Percentiles rank a stretch among this genome's conserved stretches.
These are phyloP conservation scores for Archivesica marissinica DNA, from an alignment of 1,140 invertebrate species.

Conservation along the genomic window DNA sequence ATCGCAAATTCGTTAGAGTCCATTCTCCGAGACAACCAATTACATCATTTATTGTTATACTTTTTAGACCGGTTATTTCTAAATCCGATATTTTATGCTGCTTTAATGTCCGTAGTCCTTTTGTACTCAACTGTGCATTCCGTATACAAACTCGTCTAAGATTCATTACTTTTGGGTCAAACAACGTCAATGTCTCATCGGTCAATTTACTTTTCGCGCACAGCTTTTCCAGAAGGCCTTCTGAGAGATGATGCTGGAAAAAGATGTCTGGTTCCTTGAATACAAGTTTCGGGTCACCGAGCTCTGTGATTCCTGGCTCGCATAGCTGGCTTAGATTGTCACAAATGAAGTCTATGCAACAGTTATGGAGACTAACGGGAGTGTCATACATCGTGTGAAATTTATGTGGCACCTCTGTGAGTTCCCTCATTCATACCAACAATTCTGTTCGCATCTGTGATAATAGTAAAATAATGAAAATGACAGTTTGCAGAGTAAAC, in stretches of 20 bases:
- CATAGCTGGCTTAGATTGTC: conserved; percentile 88
- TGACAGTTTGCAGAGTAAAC: no score
- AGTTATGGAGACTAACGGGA: conserved; percentile 86
- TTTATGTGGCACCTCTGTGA: not conserved
- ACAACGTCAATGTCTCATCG: conserved; percentile 88
- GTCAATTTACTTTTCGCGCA: conserved; percentile 88
- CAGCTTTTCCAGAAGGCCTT: conserved; percentile 87
- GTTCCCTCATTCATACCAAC: conserved; percentile 35
- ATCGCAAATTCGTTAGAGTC: conserved; percentile 88
- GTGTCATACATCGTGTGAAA: conserved; percentile 78
- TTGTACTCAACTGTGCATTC: conserved; percentile 86
- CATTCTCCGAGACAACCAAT: conserved; percentile 90
- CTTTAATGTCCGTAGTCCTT: conserved; percentile 88
- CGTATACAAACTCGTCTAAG: conserved; percentile 85
- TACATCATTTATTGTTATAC: conserved; percentile 88
- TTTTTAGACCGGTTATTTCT: conserved; percentile 87
- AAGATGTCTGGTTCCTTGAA: conserved; percentile 88
- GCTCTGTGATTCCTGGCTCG: conserved; percentile 77
- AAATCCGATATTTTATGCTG: conserved; percentile 87
- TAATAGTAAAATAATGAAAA: no score
- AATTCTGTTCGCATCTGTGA: no score
- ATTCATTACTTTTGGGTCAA: conserved; percentile 88
- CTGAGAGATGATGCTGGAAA: conserved; percentile 89
- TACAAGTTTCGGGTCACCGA: conserved; percentile 83
- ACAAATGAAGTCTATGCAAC: conserved; percentile 89